Percentiles rank a stretch among this genome's conserved stretches.
Conservation (phyloP, 2,888 invertebrate species). For the Agrochola litura region DNA sequence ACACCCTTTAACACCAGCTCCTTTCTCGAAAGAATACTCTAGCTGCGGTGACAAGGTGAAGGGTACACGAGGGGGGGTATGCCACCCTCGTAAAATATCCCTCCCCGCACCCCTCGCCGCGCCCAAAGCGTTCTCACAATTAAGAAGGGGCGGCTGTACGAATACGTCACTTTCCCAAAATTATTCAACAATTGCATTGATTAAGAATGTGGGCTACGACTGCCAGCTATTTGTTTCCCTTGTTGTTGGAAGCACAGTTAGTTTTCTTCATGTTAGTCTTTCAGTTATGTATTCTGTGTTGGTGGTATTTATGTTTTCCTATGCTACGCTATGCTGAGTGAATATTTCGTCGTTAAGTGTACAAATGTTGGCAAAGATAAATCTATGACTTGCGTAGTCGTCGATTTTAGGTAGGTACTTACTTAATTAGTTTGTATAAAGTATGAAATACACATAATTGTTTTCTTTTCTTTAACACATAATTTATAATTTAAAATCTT, state of each 20-base stretch:
- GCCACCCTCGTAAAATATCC: conserved; percentile 56
- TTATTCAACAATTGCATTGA: conserved; percentile 55
- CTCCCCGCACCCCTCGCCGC: conserved; percentile 21
- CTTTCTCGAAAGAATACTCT: conserved; percentile 48
- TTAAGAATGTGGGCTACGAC: conserved; percentile 39
- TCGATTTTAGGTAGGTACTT: too few relatives aligned
- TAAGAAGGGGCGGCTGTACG: conserved; percentile 46
- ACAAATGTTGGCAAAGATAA: not conserved
- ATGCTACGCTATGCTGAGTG: not conserved
- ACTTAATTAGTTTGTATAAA: not conserved
- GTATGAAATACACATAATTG: not conserved
- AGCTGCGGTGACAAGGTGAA: conserved; percentile 40
- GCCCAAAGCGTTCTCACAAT: conserved; percentile 56
- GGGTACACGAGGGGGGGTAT: conserved; percentile 27
- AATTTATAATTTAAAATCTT: not conserved
- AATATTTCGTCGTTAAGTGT: not conserved
- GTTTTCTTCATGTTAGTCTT: not conserved
- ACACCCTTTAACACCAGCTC: conserved; percentile 45
- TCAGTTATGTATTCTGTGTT: not conserved
- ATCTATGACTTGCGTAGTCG: not conserved
- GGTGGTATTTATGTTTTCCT: conserved; percentile 4
- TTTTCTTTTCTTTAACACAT: not conserved
- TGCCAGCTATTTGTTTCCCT: conserved; percentile 21
- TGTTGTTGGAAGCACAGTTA: conserved; percentile 3
- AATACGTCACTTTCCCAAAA: conserved; percentile 53